Conservation (phyloP, 2,797 vertebrate species). For the Streptopelia turtur region DNA sequence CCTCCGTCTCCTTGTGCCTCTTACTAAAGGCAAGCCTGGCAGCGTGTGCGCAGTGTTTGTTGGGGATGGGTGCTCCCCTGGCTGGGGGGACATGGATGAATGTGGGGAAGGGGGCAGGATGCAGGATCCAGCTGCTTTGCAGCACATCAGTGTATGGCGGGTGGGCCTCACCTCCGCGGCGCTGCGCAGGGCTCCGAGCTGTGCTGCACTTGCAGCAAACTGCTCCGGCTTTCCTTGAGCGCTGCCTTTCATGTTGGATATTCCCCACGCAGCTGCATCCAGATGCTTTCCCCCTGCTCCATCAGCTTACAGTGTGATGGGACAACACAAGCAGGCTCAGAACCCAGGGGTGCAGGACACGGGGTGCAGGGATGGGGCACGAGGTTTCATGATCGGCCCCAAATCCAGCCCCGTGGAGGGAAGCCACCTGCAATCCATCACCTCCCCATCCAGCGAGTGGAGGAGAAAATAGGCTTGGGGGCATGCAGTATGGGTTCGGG, state of each 20-base stretch:
- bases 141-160: background rate
- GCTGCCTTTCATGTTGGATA: background rate
- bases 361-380: background rate
- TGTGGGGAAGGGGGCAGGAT: background rate
- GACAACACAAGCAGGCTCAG: background rate
- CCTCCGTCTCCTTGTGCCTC: background rate
- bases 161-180: fast-evolving
- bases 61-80: background rate
- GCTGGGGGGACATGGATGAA: fast-evolving
- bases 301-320: too few species aligned
- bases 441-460: background rate
- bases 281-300: background rate
- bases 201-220: background rate
- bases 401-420: background rate
- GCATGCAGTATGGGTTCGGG: background rate
- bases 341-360: background rate
- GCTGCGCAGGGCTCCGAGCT: background rate
- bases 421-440: conserved; percentile 40
- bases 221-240: background rate
- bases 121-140: background rate
- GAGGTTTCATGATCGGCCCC: background rate
- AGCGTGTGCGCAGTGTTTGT: fast-evolving
- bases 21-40: background rate
- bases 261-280: fast-evolving
- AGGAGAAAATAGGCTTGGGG: conserved; percentile 29